phyloP scores from a whole-genome alignment of 2,113 vertebrate species.

The Corythaeola cristata region DNA sequence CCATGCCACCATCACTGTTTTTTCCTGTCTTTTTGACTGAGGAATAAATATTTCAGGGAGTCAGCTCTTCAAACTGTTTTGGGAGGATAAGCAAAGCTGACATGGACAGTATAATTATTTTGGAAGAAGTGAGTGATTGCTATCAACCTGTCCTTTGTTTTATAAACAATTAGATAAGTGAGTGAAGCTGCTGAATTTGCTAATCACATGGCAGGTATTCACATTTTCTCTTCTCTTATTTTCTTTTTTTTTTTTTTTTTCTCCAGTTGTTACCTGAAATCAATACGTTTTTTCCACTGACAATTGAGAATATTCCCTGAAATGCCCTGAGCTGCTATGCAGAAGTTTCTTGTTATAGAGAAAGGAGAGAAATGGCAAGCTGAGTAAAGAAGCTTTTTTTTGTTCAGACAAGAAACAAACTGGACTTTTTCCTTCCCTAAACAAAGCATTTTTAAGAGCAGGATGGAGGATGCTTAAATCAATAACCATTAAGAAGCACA shows the following conservation, averaged over 20 bases:
- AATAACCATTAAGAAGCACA: constrained; percentile 51
- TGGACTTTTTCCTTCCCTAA: constrained; percentile 27
- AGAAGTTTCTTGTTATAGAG: not conserved
- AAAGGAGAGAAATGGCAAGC: not conserved
- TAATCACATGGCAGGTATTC: constrained; percentile 5
- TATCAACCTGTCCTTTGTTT: not conserved
- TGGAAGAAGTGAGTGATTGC: not conserved
- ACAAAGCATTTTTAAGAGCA: constrained; percentile 35
- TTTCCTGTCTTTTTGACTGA: not conserved
- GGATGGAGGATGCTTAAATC: constrained; percentile 42
- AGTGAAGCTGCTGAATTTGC: constrained; percentile 3
- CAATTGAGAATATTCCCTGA: not conserved
- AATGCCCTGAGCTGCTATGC: not conserved
- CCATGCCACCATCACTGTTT: not conserved
- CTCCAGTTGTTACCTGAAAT: not conserved
- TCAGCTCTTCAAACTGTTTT: not conserved
- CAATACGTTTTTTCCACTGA: not conserved
- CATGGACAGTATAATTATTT: not conserved
- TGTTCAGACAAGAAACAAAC: constrained; percentile 42
- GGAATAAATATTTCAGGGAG: not conserved
- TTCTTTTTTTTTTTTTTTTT: not conserved
- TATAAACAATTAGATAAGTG: not conserved
- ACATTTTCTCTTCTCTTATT: not conserved
- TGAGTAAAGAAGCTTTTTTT: constrained; percentile 11
- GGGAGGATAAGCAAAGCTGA: not conserved